Evolutionary conservation across 2,113 vertebrate genomes (phyloP).

Genomic region (Gambusia holbrooki): DNA sequence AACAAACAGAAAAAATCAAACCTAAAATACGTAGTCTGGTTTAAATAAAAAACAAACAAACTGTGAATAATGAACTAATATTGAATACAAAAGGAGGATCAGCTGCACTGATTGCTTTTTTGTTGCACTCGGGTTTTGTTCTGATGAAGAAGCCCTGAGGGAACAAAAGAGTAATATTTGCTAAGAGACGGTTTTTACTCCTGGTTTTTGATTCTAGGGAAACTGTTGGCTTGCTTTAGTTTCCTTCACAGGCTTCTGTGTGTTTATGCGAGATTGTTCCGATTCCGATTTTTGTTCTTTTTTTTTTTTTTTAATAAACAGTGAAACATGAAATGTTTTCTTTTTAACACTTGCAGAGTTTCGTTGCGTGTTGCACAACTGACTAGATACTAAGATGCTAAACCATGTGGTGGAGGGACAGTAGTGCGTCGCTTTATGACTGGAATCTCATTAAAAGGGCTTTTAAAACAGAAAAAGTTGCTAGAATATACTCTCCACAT

Average conservation of each 20-base stretch:
- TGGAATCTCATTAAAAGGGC: too few relatives aligned
- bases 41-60: not conserved
- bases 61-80: not conserved
- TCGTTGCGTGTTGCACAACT: not conserved
- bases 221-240: conserved; percentile 40
- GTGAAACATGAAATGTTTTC: conserved; percentile 33
- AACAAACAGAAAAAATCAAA: not conserved
- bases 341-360: not conserved
- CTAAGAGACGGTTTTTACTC: conserved; percentile 9
- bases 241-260: conserved; percentile 66
- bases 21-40: not conserved
- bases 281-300: conserved; percentile 59
- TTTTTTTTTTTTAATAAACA: conserved; percentile 74
- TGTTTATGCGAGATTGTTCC: conserved; percentile 70
- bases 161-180: conserved; percentile 10
- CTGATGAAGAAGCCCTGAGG: conserved; percentile 33
- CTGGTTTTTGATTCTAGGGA: conserved; percentile 36
- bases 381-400: too few relatives aligned
- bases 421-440: too few relatives aligned
- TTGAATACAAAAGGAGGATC: not conserved
- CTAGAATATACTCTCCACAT: too few relatives aligned
- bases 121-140: conserved; percentile 36
- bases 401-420: too few relatives aligned
- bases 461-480: too few relatives aligned
- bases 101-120: conserved; percentile 39